phyloP scores from a whole-genome alignment of 2,797 vertebrate genomes.

The Knipowitschia caucasica region DNA sequence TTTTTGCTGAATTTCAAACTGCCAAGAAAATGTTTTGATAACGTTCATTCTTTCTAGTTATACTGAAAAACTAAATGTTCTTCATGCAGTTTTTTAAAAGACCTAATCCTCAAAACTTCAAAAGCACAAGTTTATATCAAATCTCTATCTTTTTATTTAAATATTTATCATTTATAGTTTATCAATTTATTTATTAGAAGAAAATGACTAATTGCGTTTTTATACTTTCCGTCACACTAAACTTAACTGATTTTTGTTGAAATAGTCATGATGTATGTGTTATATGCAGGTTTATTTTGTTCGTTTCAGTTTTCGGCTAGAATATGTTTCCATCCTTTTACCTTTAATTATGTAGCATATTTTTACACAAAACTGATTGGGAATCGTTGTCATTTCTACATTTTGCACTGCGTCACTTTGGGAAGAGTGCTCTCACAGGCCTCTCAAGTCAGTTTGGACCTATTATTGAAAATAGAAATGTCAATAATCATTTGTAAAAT shows the following conservation, averaged over 20 bases:
- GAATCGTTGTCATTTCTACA: constrained; percentile 16
- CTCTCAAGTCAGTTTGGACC: constrained; percentile 16
- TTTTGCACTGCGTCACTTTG: constrained; percentile 74
- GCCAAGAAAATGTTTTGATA: neutral
- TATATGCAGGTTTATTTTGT: constrained; percentile 49
- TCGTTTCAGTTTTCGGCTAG: constrained; percentile 43
- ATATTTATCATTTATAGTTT: neutral
- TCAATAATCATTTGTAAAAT: neutral
- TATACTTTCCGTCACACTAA: neutral
- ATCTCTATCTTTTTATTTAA: neutral
- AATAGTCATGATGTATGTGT: constrained; percentile 7
- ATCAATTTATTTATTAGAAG: neutral
- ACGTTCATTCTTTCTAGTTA: neutral
- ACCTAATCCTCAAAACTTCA: neutral
- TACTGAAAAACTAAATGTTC: neutral
- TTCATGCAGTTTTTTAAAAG: neutral
- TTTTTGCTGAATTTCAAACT: constrained; percentile 3
- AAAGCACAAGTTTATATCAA: constrained; percentile 6
- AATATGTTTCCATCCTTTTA: constrained; percentile 8
- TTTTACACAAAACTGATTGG: constrained; percentile 16
- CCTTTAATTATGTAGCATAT: constrained; percentile 30
- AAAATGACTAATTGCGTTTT: neutral
- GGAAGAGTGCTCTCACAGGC: constrained; percentile 10
- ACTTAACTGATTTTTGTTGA: constrained; percentile 8
- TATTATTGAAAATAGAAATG: neutral